phyloP scores from a whole-genome alignment of 2,888 invertebrate species.

The Amiota minor region DNA sequence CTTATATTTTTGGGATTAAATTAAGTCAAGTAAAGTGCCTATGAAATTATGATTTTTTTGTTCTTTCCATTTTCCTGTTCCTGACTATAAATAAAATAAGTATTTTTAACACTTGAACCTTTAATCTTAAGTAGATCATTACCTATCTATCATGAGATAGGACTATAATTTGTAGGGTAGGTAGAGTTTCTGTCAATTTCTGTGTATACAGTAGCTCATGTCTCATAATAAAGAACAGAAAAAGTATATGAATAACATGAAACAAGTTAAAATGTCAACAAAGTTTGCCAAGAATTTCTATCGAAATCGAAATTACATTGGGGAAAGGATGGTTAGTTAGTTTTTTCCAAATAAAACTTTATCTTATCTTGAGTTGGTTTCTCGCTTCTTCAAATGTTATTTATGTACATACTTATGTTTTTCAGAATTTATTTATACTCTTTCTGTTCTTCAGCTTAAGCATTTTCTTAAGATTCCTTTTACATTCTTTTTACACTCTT shows the following conservation, averaged over 20 bases:
- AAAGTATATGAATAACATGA: background rate
- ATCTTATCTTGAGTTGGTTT: background rate
- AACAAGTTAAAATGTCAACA: background rate
- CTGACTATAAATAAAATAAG: too few relatives aligned
- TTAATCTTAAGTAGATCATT: too few relatives aligned
- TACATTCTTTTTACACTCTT: background rate
- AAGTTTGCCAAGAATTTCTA: constrained; percentile 8
- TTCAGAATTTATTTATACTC: constrained; percentile 4
- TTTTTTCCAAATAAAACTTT: constrained; percentile 21
- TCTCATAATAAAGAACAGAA: background rate
- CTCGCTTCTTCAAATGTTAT: constrained; percentile 4
- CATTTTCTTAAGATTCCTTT: background rate
- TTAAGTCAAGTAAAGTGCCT: constrained; percentile 13
- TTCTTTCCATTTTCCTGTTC: background rate
- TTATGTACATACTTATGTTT: constrained; percentile 7
- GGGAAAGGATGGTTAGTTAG: too few relatives aligned
- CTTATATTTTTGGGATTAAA: background rate
- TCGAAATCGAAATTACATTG: constrained; percentile 8
- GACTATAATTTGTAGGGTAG: background rate
- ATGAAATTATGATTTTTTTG: background rate
- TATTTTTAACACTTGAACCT: too few relatives aligned
- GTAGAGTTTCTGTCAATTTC: too few relatives aligned
- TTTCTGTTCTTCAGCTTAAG: background rate
- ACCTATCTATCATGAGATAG: background rate
- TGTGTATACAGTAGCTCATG: too few relatives aligned